These are phyloP conservation scores for Sandelia bainsii DNA, from an alignment of 2,797 vertebrate species.

Conservation along the genomic window DNA sequence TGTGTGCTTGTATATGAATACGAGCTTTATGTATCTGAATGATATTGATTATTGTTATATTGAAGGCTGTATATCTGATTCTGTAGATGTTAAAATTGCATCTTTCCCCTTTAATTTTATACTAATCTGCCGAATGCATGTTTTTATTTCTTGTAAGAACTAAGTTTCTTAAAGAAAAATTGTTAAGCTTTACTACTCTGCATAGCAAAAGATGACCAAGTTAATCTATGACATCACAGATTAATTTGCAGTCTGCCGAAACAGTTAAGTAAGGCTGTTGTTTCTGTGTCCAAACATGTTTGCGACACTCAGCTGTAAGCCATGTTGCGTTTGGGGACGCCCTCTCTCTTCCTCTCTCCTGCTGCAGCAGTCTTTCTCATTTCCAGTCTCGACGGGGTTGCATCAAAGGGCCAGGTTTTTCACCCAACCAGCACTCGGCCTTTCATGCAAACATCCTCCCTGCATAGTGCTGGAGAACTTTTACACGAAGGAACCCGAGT, in stretches of 20 bases:
- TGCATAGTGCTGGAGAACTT: constrained; percentile 57
- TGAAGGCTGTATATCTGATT: constrained; percentile 40
- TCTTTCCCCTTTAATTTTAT: constrained; percentile 50
- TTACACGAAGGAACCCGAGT: constrained; percentile 78
- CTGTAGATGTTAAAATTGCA: constrained; percentile 38
- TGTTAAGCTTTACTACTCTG: constrained; percentile 31
- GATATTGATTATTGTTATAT: constrained; percentile 28
- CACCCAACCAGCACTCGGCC: constrained; percentile 83
- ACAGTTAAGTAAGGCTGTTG: constrained; percentile 22
- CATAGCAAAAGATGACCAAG: constrained; percentile 22
- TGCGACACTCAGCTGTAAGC: constrained; percentile 38
- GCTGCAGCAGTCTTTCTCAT: constrained; percentile 81
- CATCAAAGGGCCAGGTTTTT: constrained; percentile 89
- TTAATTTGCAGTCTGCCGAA: constrained; percentile 28
- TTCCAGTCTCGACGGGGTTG: constrained; percentile 83
- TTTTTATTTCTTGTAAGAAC: constrained; percentile 38
- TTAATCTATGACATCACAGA: constrained; percentile 18
- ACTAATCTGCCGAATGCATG: constrained; percentile 56
- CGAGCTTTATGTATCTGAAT: constrained; percentile 60
- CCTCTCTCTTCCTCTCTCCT: constrained; percentile 77
- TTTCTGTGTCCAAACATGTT: constrained; percentile 18
- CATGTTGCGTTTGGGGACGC: constrained; percentile 55
- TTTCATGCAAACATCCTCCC: constrained; percentile 76
- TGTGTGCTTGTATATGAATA: constrained; percentile 60
- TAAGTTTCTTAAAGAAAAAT: constrained; percentile 22